Percentiles rank a stretch among this genome's conserved stretches.
Evolutionary conservation across 92 coral and sea anemone species (phyloP).

Genomic region (Scolanthus callimorphus): DNA sequence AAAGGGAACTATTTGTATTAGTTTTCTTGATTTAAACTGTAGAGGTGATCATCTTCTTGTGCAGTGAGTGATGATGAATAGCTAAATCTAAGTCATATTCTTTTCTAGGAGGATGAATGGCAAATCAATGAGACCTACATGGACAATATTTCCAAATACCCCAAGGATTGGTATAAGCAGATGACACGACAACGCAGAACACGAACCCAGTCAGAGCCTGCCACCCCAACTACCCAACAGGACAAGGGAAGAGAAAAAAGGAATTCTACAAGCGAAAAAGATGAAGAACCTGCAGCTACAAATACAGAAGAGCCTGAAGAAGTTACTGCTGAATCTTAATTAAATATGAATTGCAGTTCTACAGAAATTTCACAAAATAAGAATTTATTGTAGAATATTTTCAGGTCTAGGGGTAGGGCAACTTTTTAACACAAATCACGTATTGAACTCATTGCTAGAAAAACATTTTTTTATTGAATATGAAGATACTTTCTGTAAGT

Average conservation of each 20-base stretch:
- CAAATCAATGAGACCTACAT: constrained; percentile 82
- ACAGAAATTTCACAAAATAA: neutral
- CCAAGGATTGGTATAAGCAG: constrained; percentile 95
- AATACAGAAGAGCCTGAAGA: no score
- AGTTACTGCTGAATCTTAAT: constrained; percentile 10
- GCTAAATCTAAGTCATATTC: no score
- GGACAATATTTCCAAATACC: constrained; percentile 97
- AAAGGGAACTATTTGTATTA: no score
- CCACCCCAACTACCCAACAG: constrained; percentile 3
- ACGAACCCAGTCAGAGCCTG: constrained; percentile 19
- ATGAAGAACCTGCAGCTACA: neutral
- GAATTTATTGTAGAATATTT: neutral
- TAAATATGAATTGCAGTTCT: neutral
- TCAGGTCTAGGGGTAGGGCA: neutral
- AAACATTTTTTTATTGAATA: no score
- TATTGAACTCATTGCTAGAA: no score
- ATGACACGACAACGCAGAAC: constrained; percentile 53
- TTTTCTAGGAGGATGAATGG: constrained; percentile 94
- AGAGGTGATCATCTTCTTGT: no score
- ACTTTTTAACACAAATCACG: no score
- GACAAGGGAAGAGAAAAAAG: constrained; percentile 7
- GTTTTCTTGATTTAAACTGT: no score
- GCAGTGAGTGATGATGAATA: no score
- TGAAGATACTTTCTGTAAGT: no score
- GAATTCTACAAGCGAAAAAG: neutral